A percentile compares a stretch with the other conserved stretches of the same genome.
Evolutionary conservation across 2,113 vertebrate genomes (phyloP).

Genomic region (Garra rufa): DNA sequence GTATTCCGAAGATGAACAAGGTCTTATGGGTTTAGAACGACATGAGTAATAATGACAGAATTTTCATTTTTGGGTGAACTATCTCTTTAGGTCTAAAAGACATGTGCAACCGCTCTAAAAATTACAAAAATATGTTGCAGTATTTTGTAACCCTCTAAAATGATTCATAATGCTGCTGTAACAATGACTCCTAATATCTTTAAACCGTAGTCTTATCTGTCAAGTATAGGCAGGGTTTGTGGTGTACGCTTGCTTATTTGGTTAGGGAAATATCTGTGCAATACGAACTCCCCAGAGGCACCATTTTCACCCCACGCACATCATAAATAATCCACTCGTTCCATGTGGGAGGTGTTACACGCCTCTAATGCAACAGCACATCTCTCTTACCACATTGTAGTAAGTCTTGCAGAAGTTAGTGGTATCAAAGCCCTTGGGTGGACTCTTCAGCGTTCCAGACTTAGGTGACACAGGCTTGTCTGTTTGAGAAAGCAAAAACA

Average conservation of each 20-base stretch:
- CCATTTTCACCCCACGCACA: not conserved
- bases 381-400: slow-evolving; percentile 92
- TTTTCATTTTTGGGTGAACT: no score
- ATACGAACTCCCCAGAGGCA: slow-evolving; percentile 7
- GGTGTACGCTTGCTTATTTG: not conserved
- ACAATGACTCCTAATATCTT: not conserved
- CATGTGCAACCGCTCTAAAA: not conserved
- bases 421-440: slow-evolving; percentile 91
- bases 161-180: not conserved
- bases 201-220: not conserved
- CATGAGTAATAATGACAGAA: no score
- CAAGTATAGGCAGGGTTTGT: not conserved
- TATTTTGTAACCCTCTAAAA: not conserved
- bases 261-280: not conserved
- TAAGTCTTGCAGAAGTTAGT: slow-evolving; percentile 94
- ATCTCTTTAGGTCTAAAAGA: no score
- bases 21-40: no score
- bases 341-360: not conserved
- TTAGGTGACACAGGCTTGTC: slow-evolving; percentile 91
- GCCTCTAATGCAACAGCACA: not conserved
- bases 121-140: not conserved
- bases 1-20: no score
- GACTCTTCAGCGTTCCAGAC: slow-evolving; percentile 87
- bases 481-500: slow-evolving; percentile 60
- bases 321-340: not conserved